Base-by-base conservation (phyloP, 2,888 invertebrate genomes). In the Cyrtodaria siliqua region DNA sequence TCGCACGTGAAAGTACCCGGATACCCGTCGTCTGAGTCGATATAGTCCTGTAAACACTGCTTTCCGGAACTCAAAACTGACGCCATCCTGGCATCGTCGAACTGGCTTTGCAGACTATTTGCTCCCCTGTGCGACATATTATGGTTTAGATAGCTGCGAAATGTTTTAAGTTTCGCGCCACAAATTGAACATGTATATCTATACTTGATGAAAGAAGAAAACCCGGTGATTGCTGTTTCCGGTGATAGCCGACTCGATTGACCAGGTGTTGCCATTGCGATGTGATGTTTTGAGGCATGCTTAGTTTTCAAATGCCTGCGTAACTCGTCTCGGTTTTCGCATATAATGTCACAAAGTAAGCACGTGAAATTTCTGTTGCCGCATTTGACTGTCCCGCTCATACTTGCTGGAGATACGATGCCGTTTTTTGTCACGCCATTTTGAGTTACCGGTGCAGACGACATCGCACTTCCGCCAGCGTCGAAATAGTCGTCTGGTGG, bases 1-100 rank as follows among this genome's bases (percentile, higher is more conserved):
- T 90, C 89, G 73, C 93, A 93, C 50, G 87, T 87, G 78, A 92
- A 92, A 6, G 82, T 77, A 0, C 79, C 71, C 29, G 78, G 52
- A 50, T 47, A 69, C 2, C 74, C 69, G 12, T 75, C 71, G 27
- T 71, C 77, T 9, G 68, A 49, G 12, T 77, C 80, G 16, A 80
- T 67, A 49, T 73, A 80, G 9, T 80, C 76, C 44, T 70, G 64
- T 52, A 80, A 55, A 57, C 61, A 69, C 24, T 76, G 72, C 64
- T 76, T 76, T 18, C 76, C 76, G 44, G 70, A 62, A 18, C 57
- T 60, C 24, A 72, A 60, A 24, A 71, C 56, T 1, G 77, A 47
- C 18, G 57, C 57, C 60, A 71, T 75, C 18, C 75, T 55, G n/a
- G 53, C 61, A 2, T 74, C 71, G 27, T 71, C 75, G 14, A 75